phyloP scores from a whole-genome alignment of 2,113 vertebrate species.

The Petaurus breviceps region DNA sequence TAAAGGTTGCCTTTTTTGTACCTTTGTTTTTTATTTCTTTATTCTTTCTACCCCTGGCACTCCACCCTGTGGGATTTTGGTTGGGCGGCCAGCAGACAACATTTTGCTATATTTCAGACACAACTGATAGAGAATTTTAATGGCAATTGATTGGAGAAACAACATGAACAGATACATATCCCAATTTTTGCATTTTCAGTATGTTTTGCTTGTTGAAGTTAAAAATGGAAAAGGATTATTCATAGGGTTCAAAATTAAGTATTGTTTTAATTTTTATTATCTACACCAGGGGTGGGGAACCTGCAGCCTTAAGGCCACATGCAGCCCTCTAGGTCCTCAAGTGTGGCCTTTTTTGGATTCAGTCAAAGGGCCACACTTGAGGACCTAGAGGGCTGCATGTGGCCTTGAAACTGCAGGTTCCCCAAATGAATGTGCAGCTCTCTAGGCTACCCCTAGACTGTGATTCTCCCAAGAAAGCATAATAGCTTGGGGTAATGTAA shows the following conservation, averaged over 20 bases:
- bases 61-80: background rate
- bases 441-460: slow-evolving; percentile 19
- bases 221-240: slow-evolving; percentile 40
- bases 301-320: no score
- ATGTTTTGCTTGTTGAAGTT: slow-evolving; percentile 56
- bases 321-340: no score
- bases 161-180: slow-evolving; percentile 11
- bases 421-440: slow-evolving; percentile 22
- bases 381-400: no score
- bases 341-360: no score
- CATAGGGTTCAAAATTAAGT: slow-evolving; percentile 22
- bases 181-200: slow-evolving; percentile 26
- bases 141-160: slow-evolving; percentile 9
- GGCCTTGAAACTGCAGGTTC: no score
- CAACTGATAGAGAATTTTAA: background rate
- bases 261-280: slow-evolving; percentile 50
- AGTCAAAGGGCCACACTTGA: no score
- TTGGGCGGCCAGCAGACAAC: slow-evolving; percentile 11
- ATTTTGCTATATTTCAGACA: slow-evolving; percentile 2
- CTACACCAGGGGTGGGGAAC: background rate
- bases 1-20: background rate
- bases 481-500: background rate
- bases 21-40: background rate
- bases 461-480: background rate
- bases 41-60: background rate